Conservation (phyloP, 2,113 vertebrate species). For the Sylvia atricapilla region DNA sequence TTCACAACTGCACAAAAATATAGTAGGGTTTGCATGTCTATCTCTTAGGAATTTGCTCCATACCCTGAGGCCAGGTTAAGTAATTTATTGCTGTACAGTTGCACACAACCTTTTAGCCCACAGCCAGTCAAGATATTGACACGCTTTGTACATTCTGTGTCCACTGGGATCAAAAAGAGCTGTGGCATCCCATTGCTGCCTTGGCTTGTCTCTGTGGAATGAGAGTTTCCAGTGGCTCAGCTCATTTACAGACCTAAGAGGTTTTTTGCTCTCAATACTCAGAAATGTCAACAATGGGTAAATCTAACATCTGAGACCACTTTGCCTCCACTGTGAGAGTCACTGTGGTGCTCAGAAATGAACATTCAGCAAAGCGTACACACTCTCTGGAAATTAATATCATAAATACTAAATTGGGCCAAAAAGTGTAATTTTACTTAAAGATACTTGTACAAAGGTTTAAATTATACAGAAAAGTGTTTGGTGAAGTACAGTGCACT, state of each 20-base stretch:
- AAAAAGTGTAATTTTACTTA: constrained; percentile 51
- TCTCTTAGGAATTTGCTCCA: background rate
- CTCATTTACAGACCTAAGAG: background rate
- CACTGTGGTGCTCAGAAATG: background rate
- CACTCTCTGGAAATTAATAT: constrained; percentile 50
- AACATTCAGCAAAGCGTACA: background rate
- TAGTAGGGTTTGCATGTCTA: background rate
- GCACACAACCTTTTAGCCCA: background rate
- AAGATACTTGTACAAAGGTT: constrained; percentile 33
- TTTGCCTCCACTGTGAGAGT: constrained; percentile 38
- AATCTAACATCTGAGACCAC: constrained; percentile 25
- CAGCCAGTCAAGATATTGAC: background rate
- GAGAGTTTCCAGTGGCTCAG: background rate
- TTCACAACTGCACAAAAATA: background rate
- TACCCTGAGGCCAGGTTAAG: background rate
- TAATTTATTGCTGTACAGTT: background rate
- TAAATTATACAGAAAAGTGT: constrained; percentile 46
- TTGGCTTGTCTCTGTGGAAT: background rate
- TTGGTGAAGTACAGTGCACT: background rate
- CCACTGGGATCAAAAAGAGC: background rate
- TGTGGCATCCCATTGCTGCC: background rate
- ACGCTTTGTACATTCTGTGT: background rate
- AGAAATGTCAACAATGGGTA: constrained; percentile 33
- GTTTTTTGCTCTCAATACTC: background rate
- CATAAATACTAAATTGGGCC: constrained; percentile 48